Evolutionary conservation across 2,888 invertebrate species (phyloP).

Genomic region (Dicyrtoma fusca): DNA sequence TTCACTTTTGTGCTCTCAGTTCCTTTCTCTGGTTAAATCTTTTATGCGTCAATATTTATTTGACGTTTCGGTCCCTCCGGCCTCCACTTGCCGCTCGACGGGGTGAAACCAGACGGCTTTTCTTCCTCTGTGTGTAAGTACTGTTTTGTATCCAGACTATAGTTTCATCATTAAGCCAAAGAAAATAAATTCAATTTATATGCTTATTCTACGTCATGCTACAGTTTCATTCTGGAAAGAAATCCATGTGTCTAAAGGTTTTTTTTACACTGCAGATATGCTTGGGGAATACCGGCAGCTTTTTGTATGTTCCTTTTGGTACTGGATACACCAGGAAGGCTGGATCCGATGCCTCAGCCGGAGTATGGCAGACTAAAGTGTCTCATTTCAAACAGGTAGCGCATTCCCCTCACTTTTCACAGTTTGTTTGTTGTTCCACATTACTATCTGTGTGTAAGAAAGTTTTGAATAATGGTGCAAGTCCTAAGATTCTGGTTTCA

Average conservation of each 20-base stretch:
- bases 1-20: slow-evolving; percentile 54
- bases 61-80: slow-evolving; percentile 53
- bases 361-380: slow-evolving; percentile 52
- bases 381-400: slow-evolving; percentile 54
- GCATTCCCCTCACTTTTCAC: not conserved
- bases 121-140: slow-evolving; percentile 54
- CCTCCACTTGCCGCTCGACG: slow-evolving; percentile 51
- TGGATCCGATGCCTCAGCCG: slow-evolving; percentile 54
- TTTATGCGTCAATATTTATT: slow-evolving; percentile 56
- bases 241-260: not conserved
- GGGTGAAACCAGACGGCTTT: slow-evolving; percentile 53
- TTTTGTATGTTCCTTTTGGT: slow-evolving; percentile 53
- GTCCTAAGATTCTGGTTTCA: too few species aligned
- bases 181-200: not conserved
- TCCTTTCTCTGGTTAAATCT: slow-evolving; percentile 56
- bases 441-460: too few species aligned
- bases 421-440: not conserved
- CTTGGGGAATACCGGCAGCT: slow-evolving; percentile 55
- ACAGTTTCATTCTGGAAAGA: not conserved
- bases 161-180: not conserved
- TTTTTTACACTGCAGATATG: slow-evolving; percentile 45
- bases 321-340: slow-evolving; percentile 48
- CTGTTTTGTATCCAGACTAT: not conserved
- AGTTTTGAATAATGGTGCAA: too few species aligned
- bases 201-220: not conserved